Base-by-base conservation (phyloP, 2,797 vertebrate species). In the Coluber constrictor region DNA sequence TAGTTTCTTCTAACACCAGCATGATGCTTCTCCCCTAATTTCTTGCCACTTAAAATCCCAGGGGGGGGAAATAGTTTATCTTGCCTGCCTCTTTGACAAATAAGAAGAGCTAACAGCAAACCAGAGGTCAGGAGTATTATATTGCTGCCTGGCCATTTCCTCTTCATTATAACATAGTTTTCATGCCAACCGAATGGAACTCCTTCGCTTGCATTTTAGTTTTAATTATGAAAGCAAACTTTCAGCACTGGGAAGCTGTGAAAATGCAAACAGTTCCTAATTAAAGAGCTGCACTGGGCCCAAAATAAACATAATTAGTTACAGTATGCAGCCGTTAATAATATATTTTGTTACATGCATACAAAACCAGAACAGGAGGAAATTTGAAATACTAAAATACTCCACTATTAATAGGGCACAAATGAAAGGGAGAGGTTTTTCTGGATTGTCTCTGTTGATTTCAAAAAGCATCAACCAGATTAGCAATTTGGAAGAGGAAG, bases 211-310 rank as follows among this genome's bases (percentile, higher is more conserved):
- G 97, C 96, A 95, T 96, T 97, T 97, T 95, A 63, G 86, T 96
- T 97, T 97, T 97, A 96, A 98, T 97, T 97, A 96, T 93, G 94
- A 96, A 96, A 94, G 93, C 96, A 97, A 97, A 97, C 95, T 96
- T 95, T 95, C 95, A 92, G 94, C 89, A 54, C 47, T 95, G 93
- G 91, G 94, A 63, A 7, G 94, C 93, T 94, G 94, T 63, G 90
- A 89, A 97, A 97, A 94, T 13, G 95, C 70, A 91, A 93, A 89
- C 93, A 93, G 32, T 92, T 95, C 94, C 96, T 97, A 97, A 97
- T 97, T 97, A 97, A 97, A 97, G 94, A 93, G 20, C 56, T 93
- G 94, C 89, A 79, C 29, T 92, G 94, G 91, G 94, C 94, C 96
- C 94, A 95, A 96, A 97, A 94, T 95, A 94, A 96, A 95, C 93